Percentiles rank a stretch among this genome's conserved stretches.
Evolutionary conservation across 2,888 invertebrate species (phyloP).

Genomic region (Stenodera caucasica): DNA sequence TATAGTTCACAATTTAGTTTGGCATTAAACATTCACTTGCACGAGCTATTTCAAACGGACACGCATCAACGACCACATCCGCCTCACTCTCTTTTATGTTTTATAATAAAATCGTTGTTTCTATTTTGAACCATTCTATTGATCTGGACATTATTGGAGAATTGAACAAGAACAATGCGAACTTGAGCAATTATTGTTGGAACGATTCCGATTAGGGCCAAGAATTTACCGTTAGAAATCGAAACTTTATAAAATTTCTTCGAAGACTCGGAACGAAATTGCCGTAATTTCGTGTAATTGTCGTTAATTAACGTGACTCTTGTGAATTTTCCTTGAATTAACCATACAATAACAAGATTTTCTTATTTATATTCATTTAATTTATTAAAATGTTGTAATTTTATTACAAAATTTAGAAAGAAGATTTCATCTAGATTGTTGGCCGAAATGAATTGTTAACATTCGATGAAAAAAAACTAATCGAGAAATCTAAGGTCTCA

Average conservation of each 20-base stretch:
- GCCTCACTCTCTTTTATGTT: conserved; percentile 36
- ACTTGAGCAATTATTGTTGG: no score
- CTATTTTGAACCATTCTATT: conserved; percentile 9
- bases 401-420: neutral
- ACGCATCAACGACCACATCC: conserved; percentile 49
- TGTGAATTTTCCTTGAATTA: neutral
- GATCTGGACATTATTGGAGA: neutral
- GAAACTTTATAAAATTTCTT: no score
- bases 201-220: no score
- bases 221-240: no score
- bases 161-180: no score
- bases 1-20: conserved; percentile 24
- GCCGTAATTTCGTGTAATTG: neutral
- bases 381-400: neutral
- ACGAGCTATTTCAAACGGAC: conserved; percentile 39
- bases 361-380: neutral
- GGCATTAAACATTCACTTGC: conserved; percentile 45
- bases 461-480: no score
- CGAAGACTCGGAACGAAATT: neutral
- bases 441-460: no score
- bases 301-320: neutral
- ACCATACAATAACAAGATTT: neutral
- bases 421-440: conserved; percentile 1
- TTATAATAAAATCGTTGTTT: conserved; percentile 24
- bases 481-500: no score